phyloP scores from a whole-genome alignment of 2,113 vertebrate genomes.

The Lepus americanus region DNA sequence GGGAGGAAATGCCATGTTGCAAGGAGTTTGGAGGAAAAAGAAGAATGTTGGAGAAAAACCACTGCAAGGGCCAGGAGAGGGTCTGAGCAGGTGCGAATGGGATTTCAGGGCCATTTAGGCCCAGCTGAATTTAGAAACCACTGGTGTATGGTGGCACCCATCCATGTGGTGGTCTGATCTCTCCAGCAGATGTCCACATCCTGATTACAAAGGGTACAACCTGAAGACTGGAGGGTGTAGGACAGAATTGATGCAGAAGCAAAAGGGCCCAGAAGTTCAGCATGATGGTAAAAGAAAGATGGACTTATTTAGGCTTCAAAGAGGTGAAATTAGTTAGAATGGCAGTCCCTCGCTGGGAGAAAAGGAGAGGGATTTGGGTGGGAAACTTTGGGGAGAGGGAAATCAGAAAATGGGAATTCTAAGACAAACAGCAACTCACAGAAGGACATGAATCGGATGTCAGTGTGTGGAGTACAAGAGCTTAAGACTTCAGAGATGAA shows the following conservation, averaged over 20 bases:
- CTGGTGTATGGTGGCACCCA: not conserved
- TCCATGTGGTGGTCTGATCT: not conserved
- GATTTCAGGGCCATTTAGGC: too few species aligned
- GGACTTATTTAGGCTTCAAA: not conserved
- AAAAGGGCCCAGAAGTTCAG: not conserved
- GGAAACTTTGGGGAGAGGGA: not conserved
- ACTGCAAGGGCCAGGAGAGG: not conserved
- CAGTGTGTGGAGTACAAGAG: not conserved
- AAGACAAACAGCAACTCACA: not conserved
- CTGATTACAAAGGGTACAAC: not conserved
- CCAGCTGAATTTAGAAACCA: not conserved
- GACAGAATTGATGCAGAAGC: not conserved
- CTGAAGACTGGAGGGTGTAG: not conserved
- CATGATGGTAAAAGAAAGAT: not conserved
- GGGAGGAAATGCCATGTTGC: not conserved
- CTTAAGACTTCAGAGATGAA: slow-evolving; percentile 32
- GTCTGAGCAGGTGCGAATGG: not conserved
- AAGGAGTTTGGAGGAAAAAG: slow-evolving; percentile 3
- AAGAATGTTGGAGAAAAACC: not conserved
- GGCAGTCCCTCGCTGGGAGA: not conserved
- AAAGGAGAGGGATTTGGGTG: not conserved
- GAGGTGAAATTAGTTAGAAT: not conserved
- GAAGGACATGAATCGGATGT: not conserved
- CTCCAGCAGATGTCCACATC: too few species aligned
- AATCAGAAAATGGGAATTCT: not conserved